Conservation (phyloP, 2,888 invertebrate genomes). For the Bombyx huttoni region DNA sequence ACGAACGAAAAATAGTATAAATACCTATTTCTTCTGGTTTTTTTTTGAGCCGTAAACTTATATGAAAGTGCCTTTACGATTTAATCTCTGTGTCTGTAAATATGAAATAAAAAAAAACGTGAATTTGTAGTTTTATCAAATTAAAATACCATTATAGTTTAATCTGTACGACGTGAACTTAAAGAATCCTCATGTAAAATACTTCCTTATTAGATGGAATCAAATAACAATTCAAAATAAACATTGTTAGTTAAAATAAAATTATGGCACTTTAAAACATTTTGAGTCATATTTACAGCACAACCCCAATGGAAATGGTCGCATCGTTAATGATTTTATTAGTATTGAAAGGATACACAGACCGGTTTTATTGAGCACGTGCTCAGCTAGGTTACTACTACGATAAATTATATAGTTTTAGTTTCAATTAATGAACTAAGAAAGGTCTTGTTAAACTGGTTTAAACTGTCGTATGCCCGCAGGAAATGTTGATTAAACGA, state of each 20-base stretch:
- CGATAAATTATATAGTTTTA: neutral
- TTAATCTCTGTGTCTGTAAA: too few species aligned
- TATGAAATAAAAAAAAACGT: too few species aligned
- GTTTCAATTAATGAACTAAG: conserved; percentile 1
- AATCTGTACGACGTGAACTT: too few species aligned
- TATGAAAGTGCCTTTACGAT: too few species aligned
- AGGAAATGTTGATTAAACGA: neutral
- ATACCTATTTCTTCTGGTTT: too few species aligned
- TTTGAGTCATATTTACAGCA: neutral
- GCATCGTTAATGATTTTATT: neutral
- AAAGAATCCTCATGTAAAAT: too few species aligned
- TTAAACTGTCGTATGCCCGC: neutral
- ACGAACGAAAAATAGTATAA: too few species aligned
- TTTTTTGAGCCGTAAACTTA: too few species aligned
- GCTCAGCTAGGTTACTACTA: neutral
- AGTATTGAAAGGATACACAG: neutral
- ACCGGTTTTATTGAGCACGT: neutral
- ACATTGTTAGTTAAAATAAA: neutral
- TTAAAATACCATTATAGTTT: too few species aligned
- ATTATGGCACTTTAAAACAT: neutral
- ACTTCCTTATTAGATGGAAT: too few species aligned
- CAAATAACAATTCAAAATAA: too few species aligned
- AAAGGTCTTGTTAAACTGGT: neutral
- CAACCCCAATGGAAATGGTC: neutral
- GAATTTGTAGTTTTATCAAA: too few species aligned